Percentiles rank a stretch among this genome's conserved stretches.
Evolutionary conservation across 2,888 invertebrate genomes (phyloP).

Genomic region (Augiades crinisus): DNA sequence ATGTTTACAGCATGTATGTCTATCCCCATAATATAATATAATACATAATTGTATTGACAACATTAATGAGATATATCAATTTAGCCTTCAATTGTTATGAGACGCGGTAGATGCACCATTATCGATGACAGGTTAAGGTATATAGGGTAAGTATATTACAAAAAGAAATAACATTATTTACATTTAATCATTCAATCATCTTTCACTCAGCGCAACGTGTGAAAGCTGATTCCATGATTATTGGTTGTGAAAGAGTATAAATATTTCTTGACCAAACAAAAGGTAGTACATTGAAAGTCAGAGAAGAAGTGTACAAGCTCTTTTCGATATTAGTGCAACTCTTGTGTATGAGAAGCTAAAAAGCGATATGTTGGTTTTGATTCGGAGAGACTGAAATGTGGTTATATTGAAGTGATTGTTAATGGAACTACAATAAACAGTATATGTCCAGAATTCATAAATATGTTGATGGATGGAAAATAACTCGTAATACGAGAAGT

Average conservation of each 20-base stretch:
- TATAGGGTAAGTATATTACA: too few relatives aligned
- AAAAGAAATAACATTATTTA: too few relatives aligned
- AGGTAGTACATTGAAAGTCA: neutral
- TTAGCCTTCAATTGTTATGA: constrained; percentile 27
- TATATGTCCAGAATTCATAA: too few relatives aligned
- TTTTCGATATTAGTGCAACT: constrained; percentile 29
- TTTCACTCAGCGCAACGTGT: neutral
- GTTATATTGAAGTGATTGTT: neutral
- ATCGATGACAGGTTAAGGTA: constrained; percentile 4
- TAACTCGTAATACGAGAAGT: too few relatives aligned
- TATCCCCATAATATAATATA: neutral
- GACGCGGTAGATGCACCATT: constrained; percentile 28
- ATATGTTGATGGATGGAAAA: too few relatives aligned
- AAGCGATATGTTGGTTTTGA: constrained; percentile 28
- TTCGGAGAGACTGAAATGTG: neutral
- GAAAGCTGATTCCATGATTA: neutral
- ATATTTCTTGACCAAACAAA: neutral
- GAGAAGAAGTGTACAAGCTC: neutral
- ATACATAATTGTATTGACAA: neutral
- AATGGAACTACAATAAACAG: too few relatives aligned
- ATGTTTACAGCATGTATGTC: too few relatives aligned
- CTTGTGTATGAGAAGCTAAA: constrained; percentile 56
- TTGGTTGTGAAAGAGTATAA: neutral
- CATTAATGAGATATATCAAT: constrained; percentile 24
- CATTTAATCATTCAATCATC: neutral